Evolutionary conservation across 2,888 invertebrate genomes (phyloP), one percentile per base, ranked within the genome.

Genomic region (Crocallis elinguaria): DNA sequence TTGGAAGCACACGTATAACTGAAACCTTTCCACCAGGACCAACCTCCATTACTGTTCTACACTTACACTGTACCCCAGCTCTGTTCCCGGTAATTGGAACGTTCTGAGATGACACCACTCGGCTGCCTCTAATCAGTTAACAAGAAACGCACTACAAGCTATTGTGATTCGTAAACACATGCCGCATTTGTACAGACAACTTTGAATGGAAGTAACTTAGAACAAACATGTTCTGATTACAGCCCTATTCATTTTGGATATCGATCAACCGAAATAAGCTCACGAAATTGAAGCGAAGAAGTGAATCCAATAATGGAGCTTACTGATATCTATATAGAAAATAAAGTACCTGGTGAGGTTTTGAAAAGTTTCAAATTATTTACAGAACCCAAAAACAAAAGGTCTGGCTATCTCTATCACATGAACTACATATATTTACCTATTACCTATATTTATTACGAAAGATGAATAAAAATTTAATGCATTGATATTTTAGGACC

Each of bases 21-120:
- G 6, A 7, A 16, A 23, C 23, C 14, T 33, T 12, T 23, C 25
- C 8, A 8, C 29, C 35, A 27, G 14, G 12, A 8, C 17, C 11
- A 11, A 3, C 1, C 35, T 17, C 13, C 16, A 6, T n/a, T 14
- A 49, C 43, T 54, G 53, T 38, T n/a, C 1, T 6, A n/a, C 38
- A 4, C n/a, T 37, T 48, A 46, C 13, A 46, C 32, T 29, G 33
- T 12, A 27, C n/a, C 30, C 48, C 43, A 49, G 57, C 61, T 60
- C 64, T 64, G 72, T 75, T 77, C 73, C 79, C 84, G 77, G 88
- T 90, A 90, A 91, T 91, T 91, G 90, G 89, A 89, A 89, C 86
- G 90, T 89, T 87, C 85, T 84, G 86, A 88, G 89, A 90, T 90
- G 90, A 90, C 90, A 88, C 88, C 86, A 86, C 87, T 87, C 84